phyloP scores from a whole-genome alignment of 2,797 vertebrate species.

The Morelia viridis region DNA sequence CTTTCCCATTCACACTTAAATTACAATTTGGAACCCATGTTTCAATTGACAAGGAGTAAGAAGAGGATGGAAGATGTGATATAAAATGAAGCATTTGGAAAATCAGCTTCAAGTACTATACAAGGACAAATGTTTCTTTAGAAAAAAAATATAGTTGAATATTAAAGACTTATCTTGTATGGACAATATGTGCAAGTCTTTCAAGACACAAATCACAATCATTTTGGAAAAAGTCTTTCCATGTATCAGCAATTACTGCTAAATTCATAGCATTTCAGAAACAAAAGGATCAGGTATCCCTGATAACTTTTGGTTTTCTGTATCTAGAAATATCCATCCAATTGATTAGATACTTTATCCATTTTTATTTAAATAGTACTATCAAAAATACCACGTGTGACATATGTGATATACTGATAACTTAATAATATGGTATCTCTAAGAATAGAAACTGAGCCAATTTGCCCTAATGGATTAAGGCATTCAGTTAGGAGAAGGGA shows the following conservation, averaged over 20 bases:
- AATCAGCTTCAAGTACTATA: conserved; percentile 8
- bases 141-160: background rate
- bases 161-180: background rate
- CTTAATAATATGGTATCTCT: background rate
- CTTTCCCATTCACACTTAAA: background rate
- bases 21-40: background rate
- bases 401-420: background rate
- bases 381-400: background rate
- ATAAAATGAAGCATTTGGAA: conserved; percentile 23
- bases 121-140: conserved; percentile 18
- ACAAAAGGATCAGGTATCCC: background rate
- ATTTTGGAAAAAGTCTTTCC: background rate
- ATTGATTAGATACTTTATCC: background rate
- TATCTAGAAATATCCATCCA: background rate
- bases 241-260: background rate
- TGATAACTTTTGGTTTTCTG: no score
- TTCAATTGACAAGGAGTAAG: background rate
- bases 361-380: background rate
- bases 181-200: background rate
- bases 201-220: background rate
- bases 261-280: background rate
- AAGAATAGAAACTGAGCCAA: background rate
- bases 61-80: background rate
- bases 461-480: background rate
- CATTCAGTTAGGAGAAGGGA: no score